These are phyloP conservation scores for Aelia acuminata DNA, from an alignment of 2,888 invertebrate species.

Conservation along the genomic window DNA sequence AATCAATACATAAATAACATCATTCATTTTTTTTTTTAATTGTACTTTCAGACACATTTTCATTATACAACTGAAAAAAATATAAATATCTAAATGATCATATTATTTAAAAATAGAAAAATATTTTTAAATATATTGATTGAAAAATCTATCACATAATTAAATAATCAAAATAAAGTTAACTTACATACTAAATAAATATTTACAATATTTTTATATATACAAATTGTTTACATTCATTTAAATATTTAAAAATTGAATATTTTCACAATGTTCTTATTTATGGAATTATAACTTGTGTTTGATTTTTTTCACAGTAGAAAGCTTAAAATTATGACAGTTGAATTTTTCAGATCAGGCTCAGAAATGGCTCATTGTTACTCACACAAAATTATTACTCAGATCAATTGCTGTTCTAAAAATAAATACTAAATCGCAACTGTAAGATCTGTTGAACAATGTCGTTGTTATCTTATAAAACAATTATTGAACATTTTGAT, in stretches of 20 bases:
- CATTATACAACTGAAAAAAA: constrained; percentile 17
- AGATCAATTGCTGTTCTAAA: constrained; percentile 45
- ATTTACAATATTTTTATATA: constrained; percentile 55
- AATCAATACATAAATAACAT: constrained; percentile 27
- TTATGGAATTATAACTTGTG: constrained; percentile 6
- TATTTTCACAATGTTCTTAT: constrained; percentile 19
- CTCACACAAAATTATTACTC: background rate
- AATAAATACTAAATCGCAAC: constrained; percentile 47
- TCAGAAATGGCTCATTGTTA: background rate
- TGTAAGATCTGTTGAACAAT: constrained; percentile 24
- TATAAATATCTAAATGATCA: background rate
- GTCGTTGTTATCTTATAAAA: background rate
- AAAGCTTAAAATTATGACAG: background rate
- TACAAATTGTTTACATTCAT: constrained; percentile 55
- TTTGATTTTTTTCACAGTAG: constrained; percentile 38
- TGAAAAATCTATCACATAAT: constrained; percentile 52
- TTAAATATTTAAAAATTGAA: constrained; percentile 22
- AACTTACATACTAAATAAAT: constrained; percentile 53
- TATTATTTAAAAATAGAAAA: background rate
- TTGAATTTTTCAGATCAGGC: background rate
- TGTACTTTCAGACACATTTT: constrained; percentile 33
- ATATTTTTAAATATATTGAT: background rate
- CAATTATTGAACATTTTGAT: background rate
- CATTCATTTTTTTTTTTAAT: constrained; percentile 9
- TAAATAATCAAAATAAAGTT: constrained; percentile 53